phyloP scores from a whole-genome alignment of 2,113 vertebrate genomes.

The Oreochromis aureus region DNA sequence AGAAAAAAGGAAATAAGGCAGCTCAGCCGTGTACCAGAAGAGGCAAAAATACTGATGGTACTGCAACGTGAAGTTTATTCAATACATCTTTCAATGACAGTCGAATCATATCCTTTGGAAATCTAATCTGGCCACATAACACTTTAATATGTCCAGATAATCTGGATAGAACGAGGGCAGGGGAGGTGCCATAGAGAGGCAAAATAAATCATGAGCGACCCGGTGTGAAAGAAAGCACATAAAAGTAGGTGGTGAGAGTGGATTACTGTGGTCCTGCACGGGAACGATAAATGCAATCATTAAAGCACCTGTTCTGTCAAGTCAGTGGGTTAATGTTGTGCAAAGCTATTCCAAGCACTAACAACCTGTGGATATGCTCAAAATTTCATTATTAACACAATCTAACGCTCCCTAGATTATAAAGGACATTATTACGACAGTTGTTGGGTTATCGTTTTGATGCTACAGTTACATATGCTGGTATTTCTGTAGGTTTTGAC shows the following conservation, averaged over 20 bases:
- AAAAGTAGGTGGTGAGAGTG: background rate
- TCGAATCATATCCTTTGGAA: constrained; percentile 48
- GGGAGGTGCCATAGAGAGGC: background rate
- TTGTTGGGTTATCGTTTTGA: background rate
- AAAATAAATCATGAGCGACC: background rate
- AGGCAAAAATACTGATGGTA: background rate
- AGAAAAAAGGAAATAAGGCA: background rate
- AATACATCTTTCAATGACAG: constrained; percentile 38
- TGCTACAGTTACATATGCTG: background rate
- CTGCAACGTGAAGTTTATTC: constrained; percentile 20
- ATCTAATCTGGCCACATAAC: constrained; percentile 61
- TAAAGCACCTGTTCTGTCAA: background rate
- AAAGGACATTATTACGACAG: background rate
- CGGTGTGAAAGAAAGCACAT: background rate
- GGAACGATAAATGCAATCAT: background rate
- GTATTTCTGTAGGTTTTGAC: background rate
- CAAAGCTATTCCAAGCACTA: background rate
- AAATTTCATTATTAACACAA: background rate
- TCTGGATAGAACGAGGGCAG: constrained; percentile 40
- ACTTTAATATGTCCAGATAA: constrained; percentile 58
- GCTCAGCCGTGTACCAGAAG: background rate
- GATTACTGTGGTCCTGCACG: background rate
- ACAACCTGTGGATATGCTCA: background rate
- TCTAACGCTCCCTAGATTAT: background rate
- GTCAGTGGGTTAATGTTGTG: background rate